Evolutionary conservation across 92 coral and sea anemone species (phyloP), one percentile per base, ranked within the genome.

Genomic region (Plumapathes pennacea): DNA sequence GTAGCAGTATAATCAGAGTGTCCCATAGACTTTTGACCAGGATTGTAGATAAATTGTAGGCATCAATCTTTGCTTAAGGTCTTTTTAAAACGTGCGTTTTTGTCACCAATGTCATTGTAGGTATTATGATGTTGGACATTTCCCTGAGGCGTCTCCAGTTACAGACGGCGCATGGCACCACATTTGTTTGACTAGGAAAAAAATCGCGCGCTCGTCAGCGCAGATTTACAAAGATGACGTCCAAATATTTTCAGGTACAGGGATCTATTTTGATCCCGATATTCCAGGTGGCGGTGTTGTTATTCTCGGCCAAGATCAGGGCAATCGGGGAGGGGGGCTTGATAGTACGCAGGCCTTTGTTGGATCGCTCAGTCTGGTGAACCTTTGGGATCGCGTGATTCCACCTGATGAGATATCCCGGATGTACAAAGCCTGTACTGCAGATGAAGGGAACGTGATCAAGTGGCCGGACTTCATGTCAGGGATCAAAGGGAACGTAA

Each of bases 211-310:
- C 5, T 20, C 40, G 32, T 55, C n/a, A n/a, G n/a, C 45, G 62
- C 45, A 55, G 13, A 25, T 55, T 10, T 32, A 36, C 25, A 30
- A 55, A 37, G 61, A 54, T 54, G 61, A 46, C n/a, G 27, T 7
- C n/a, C 18, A 10, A 31, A 27, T 5, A 22, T 27, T 24, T n/a
- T 10, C 17, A 21, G 57, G 57, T 13, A 19, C n/a, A n/a, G n/a
- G 32, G 27, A 27, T 50, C 1, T 25, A 33, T 7, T 13, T 9
- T 21, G 61, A 46, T 54, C n/a, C 8, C 40, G 40, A 8, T n/a
- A 34, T 34, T n/a, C 8, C 9, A 8, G 40, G 40, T 8, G n/a
- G 40, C 40, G 40, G 40, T 34, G 8, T n/a, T n/a, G 9, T 34
- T n/a, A 34, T 34, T n/a, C 40, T 34, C n/a, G 40, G 40, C 8